phyloP scores from a whole-genome alignment of 2,113 vertebrate genomes.

The Furnarius figulus region DNA sequence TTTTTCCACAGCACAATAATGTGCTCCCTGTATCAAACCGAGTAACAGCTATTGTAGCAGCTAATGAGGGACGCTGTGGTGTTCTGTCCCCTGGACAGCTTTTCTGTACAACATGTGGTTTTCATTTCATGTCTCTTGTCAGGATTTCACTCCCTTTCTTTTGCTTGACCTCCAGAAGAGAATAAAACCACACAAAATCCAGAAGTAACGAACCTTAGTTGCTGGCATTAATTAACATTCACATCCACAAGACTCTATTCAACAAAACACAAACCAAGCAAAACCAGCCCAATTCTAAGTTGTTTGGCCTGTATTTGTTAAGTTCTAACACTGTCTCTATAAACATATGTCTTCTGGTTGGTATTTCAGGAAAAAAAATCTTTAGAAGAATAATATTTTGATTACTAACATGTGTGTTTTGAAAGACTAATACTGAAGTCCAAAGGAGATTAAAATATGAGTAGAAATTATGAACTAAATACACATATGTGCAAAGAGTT shows the following conservation, averaged over 20 bases:
- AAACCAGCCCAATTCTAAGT: not conserved
- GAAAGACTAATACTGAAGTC: conserved; percentile 43
- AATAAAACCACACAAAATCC: not conserved
- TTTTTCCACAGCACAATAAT: not conserved
- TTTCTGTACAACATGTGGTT: conserved; percentile 8
- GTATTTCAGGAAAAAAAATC: conserved; percentile 27
- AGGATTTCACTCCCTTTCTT: conserved; percentile 25
- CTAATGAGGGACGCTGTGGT: not conserved
- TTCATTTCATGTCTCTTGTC: not conserved
- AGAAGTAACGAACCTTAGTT: not conserved
- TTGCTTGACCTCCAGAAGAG: conserved; percentile 2
- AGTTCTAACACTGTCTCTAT: not conserved
- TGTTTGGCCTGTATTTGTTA: conserved; percentile 6
- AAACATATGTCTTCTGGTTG: conserved; percentile 32
- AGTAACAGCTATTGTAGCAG: not conserved
- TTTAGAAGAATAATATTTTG: conserved; percentile 53
- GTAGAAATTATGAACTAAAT: conserved; percentile 31
- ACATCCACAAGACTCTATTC: not conserved
- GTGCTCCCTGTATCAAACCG: not conserved
- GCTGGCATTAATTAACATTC: not conserved
- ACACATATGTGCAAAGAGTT: not conserved
- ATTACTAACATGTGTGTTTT: conserved; percentile 55
- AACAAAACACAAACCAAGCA: not conserved
- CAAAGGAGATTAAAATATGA: conserved; percentile 24
- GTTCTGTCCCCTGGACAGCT: conserved; percentile 15